Evolutionary conservation across 1,140 invertebrate genomes (phyloP).

Genomic region (Hylaeus volcanicus): DNA sequence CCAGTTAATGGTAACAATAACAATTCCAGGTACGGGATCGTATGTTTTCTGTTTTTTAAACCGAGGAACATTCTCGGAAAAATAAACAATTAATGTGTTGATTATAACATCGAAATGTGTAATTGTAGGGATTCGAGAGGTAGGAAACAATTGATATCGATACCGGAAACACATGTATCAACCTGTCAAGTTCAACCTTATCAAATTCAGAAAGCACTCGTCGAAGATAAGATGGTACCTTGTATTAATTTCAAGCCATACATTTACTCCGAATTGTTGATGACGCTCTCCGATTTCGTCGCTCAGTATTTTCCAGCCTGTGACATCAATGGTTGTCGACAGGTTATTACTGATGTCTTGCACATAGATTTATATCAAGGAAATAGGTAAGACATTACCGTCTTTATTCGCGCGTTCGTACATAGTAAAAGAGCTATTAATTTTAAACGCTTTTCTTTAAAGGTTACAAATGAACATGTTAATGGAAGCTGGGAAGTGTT

Average conservation of each 20-base stretch:
- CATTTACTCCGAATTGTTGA: conserved; percentile 88
- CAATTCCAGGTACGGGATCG: conserved; percentile 49
- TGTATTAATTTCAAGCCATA: conserved; percentile 93
- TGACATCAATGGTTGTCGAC: conserved; percentile 86
- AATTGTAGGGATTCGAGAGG: conserved; percentile 72
- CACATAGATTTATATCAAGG: conserved; percentile 89
- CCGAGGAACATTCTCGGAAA: neutral
- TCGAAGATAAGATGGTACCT: conserved; percentile 89
- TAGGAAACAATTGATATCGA: conserved; percentile 83
- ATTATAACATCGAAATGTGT: conserved; percentile 21
- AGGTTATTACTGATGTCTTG: conserved; percentile 88
- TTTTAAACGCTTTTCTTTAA: conserved; percentile 62
- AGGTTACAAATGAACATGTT: conserved; percentile 88
- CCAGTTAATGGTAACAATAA: conserved; percentile 78
- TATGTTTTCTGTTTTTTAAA: neutral
- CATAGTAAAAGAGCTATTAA: neutral
- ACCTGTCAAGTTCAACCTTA: conserved; percentile 84
- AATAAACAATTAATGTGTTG: neutral
- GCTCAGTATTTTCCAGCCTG: conserved; percentile 89
- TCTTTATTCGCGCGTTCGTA: neutral
- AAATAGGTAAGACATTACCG: conserved; percentile 85
- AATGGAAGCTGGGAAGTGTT: conserved; percentile 87
- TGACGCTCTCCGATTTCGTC: conserved; percentile 90
- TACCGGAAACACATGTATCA: conserved; percentile 82
- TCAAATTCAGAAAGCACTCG: conserved; percentile 88